Evolutionary conservation across 1,140 invertebrate genomes (phyloP).

Genomic region (Scaptomyza graminum): DNA sequence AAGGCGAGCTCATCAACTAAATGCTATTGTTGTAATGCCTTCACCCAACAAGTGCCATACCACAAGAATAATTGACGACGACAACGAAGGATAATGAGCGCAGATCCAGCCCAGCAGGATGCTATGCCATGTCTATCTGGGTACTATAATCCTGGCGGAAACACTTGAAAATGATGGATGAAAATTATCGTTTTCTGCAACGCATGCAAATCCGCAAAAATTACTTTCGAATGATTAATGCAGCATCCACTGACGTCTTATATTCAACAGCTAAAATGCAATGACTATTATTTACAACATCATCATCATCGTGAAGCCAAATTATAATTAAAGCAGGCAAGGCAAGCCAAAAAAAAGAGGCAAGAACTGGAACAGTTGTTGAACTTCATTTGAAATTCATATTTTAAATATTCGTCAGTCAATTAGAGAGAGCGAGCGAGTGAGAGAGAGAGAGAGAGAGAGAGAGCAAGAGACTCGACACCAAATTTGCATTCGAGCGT

Average conservation of each 20-base stretch:
- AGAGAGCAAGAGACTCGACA: conserved; percentile 72
- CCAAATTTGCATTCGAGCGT: conserved; percentile 78
- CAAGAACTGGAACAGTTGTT: conserved; percentile 28
- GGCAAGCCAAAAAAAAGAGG: conserved; percentile 5
- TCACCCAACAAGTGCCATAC: conserved; percentile 52
- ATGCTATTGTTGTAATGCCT: conserved; percentile 44
- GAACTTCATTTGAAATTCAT: conserved; percentile 77
- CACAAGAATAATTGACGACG: conserved; percentile 77
- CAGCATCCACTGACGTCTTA: conserved; percentile 30
- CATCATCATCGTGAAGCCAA: conserved; percentile 18
- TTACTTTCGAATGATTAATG: conserved; percentile 80
- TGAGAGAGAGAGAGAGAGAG: too few relatives aligned
- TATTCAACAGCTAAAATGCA: conserved; percentile 23
- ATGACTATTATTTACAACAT: conserved; percentile 30
- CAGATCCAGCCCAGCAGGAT: conserved; percentile 15
- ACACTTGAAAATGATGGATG: conserved; percentile 82
- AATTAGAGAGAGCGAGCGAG: conserved; percentile 45
- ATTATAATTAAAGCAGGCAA: conserved; percentile 8
- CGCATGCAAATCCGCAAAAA: conserved; percentile 79
- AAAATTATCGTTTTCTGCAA: conserved; percentile 81
- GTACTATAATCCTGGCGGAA: conserved; percentile 73
- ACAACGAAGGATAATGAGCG: conserved; percentile 73
- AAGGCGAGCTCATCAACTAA: conserved; percentile 71
- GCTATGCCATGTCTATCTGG: conserved; percentile 10
- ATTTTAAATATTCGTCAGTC: conserved; percentile 80